Conservation (phyloP, 2,797 vertebrate genomes). For the Sarcophilus harrisii region DNA sequence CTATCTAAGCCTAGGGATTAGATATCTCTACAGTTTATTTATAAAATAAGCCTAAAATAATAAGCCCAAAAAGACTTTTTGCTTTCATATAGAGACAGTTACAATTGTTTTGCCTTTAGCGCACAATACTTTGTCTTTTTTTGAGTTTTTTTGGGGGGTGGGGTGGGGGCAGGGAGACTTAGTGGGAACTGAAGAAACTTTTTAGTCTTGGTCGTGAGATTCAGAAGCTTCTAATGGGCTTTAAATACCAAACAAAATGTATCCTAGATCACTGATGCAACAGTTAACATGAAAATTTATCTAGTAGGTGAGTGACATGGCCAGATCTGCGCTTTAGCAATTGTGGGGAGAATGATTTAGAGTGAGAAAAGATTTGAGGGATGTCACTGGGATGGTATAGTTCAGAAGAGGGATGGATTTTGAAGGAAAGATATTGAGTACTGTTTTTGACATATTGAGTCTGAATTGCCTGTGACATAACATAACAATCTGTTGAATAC, state of each 20-base stretch:
- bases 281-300: neutral
- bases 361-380: neutral
- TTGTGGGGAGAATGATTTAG: neutral
- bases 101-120: neutral
- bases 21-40: neutral
- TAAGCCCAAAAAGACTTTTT: neutral
- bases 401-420: neutral
- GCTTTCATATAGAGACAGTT: neutral
- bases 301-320: neutral
- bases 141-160: too few species aligned
- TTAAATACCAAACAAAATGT: neutral
- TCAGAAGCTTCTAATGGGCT: neutral
- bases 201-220: neutral
- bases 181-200: neutral
- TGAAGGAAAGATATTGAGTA: neutral
- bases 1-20: neutral
- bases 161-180: too few species aligned
- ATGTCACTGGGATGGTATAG: neutral
- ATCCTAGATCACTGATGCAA: neutral
- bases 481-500: neutral
- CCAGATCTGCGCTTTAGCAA: neutral
- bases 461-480: neutral
- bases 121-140: neutral
- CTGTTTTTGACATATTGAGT: neutral
- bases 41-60: neutral